Conservation (phyloP, 2,888 invertebrate genomes). For the Ceraclea dissimilis region DNA sequence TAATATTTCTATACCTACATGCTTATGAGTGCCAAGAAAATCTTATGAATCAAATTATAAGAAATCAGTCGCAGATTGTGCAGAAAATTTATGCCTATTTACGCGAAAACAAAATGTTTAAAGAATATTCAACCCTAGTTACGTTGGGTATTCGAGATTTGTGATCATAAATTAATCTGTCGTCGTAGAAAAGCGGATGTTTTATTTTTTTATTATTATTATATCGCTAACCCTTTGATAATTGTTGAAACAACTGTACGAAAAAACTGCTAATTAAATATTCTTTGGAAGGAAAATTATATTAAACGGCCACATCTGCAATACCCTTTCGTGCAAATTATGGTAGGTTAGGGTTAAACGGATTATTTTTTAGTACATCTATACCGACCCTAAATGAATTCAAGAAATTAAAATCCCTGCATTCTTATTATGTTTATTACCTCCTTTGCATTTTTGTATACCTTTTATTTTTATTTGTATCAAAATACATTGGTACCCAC, state of each 20-base stretch:
- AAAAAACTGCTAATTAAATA: slow-evolving; percentile 26
- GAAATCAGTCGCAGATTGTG: neutral
- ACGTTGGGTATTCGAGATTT: slow-evolving; percentile 5
- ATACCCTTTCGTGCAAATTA: slow-evolving; percentile 11
- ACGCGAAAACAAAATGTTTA: neutral
- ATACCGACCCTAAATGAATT: too few relatives aligned
- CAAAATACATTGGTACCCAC: too few relatives aligned
- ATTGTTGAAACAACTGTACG: slow-evolving; percentile 8
- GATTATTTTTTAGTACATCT: neutral
- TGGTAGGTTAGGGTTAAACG: slow-evolving; percentile 11
- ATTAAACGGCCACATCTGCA: slow-evolving; percentile 17
- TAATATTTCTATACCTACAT: too few relatives aligned
- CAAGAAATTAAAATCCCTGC: too few relatives aligned
- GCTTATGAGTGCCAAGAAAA: too few relatives aligned
- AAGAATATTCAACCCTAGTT: neutral
- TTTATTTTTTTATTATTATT: slow-evolving; percentile 16
- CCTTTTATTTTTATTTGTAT: too few relatives aligned
- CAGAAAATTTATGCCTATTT: neutral
- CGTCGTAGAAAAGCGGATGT: slow-evolving; percentile 12
- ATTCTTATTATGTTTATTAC: too few relatives aligned
- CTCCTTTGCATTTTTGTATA: too few relatives aligned
- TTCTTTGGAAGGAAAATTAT: slow-evolving; percentile 17
- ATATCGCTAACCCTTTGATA: slow-evolving; percentile 17
- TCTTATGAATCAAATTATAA: neutral
- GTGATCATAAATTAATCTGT: slow-evolving; percentile 18